Base-by-base conservation (phyloP, 2,797 vertebrate genomes). In the Enteromius afrohamiltoni region DNA sequence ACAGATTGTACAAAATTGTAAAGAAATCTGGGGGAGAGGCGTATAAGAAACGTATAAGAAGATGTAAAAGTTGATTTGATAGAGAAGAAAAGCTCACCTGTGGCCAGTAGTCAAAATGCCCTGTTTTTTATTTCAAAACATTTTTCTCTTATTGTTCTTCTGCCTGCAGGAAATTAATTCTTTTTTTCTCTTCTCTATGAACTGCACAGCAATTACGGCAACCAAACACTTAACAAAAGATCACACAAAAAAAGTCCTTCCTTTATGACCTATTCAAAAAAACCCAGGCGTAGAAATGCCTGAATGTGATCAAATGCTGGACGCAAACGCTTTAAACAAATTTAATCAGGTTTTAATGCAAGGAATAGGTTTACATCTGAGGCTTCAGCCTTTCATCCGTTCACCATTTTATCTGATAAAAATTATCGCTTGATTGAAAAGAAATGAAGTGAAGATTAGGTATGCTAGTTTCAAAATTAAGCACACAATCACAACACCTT, bases 1-100 rank as follows among this genome's bases (percentile, higher is more conserved):
- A 31, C 47, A 74, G 40, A 86, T 87, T 80, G 47, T 85, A 86
- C 89, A 89, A 77, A 85, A 74, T 85, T 91, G 23, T 85, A 88
- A 88, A 81, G 77, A 86, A 89, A 69, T 55, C 68, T 88, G 40
- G 79, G 60, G 31, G 14, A 47, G 45, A 14, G 9, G 75, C 31
- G 40, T 42, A 42, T 42, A 2, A 85, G 83, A 79, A 74, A 16
- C 70, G 70, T 5, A 26, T 13, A 83, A 82, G 23, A 26, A 23
- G 11, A 45, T n/a, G 76, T 62, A 11, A 31, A 8, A 40, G 37
- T 64, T 40, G 40, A 76, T 34, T 6, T 69, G 23, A 76, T n/a
- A n/a, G 23, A 55, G 23, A 14, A 60, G 37, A 65, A 47, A 5
- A 49, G 55, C 65, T 76, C 53, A 62, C 58, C 69, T 65, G 77